Base-by-base conservation (phyloP, 2,888 invertebrate species). In the Eretmocerus hayati region DNA sequence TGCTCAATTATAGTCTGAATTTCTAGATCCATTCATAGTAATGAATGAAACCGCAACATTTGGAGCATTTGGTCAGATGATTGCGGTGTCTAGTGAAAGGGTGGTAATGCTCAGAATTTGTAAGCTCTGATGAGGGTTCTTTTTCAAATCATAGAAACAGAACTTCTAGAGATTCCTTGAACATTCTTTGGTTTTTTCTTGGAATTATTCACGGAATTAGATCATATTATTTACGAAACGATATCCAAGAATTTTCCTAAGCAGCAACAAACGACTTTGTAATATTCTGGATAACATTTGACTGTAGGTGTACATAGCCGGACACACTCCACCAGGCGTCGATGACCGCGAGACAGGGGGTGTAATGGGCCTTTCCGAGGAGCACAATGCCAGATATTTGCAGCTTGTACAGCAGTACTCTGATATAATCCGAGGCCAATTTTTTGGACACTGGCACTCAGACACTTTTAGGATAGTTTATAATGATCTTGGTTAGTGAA, bases 381-480 rank as follows among this genome's bases (percentile, higher is more conserved):
- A 81, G 58, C 87, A 88, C 66, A 92, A 90, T 72, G 78, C 79
- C 31, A 80, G 79, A 56, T 91, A 90, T 67, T 72, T 92, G 48
- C 78, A 82, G 50, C 74, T 84, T 53, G 81, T 92, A n/a, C 78
- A 85, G 15, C 81, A 81, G 54, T 84, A 85, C 67, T 81, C 88
- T 26, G 79, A 82, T 62, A 85, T 90, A 61, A 92, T 93, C 59
- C 84, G 86, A 22, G 90, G 90, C 19, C 92, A 93, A 73, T 90
- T 93, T 76, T 93, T 90, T 65, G 93, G 92, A 5, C 92, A 93
- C 67, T 79, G 90, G 56, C 93, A 93, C 72, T 90, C 90, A 41
- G 93, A 93, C 68, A 88, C 90, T 0, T 93, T 93, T 72, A 77
- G 92, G 35, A 80, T 90, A 54, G 84, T 91, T 63, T 89, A 90